phyloP scores from a whole-genome alignment of 1,140 invertebrate genomes.

The Drosophila trapezifrons region DNA sequence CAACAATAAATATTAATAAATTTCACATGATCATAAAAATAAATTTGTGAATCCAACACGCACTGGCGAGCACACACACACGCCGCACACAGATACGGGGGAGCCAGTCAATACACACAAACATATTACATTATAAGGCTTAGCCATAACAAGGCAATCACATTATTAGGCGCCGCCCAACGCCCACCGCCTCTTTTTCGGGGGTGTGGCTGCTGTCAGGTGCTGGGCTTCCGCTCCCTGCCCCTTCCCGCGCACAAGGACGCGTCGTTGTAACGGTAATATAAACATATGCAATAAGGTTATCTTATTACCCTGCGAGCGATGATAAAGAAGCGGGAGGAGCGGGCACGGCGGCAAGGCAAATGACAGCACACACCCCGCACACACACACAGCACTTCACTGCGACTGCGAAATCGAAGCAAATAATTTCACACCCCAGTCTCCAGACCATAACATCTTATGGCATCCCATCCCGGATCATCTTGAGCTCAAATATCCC shows the following conservation, averaged over 20 bases:
- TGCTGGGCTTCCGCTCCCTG: conserved; percentile 3
- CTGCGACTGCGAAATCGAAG: conserved; percentile 59
- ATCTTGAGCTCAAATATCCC: conserved; percentile 21
- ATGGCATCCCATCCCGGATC: conserved; percentile 19
- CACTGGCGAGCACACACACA: conserved; percentile 40
- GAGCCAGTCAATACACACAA: conserved; percentile 40
- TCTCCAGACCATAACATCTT: conserved; percentile 22
- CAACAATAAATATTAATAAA: conserved; percentile 83
- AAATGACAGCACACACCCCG: conserved; percentile 48
- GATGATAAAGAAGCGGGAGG: conserved; percentile 21
- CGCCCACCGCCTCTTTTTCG: conserved; percentile 23
- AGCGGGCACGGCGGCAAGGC: conserved; percentile 4
- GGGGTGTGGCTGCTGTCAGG: conserved; percentile 40
- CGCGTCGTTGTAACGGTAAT: conserved; percentile 63
- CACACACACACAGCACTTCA: conserved; percentile 1
- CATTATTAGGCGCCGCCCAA: conserved; percentile 75
- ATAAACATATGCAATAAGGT: conserved; percentile 82
- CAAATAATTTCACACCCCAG: conserved; percentile 59
- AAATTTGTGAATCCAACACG: conserved; percentile 80
- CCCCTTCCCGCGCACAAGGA: conserved; percentile 15
- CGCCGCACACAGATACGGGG: conserved; percentile 19
- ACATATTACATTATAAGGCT: conserved; percentile 81
- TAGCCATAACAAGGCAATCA: conserved; percentile 83
- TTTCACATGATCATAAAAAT: conserved; percentile 83
- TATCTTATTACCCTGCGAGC: conserved; percentile 75